A percentile compares a stretch with the other conserved stretches of the same genome.
phyloP scores from a whole-genome alignment of 1,140 invertebrate species.

The Macrosteles quadrilineatus region DNA sequence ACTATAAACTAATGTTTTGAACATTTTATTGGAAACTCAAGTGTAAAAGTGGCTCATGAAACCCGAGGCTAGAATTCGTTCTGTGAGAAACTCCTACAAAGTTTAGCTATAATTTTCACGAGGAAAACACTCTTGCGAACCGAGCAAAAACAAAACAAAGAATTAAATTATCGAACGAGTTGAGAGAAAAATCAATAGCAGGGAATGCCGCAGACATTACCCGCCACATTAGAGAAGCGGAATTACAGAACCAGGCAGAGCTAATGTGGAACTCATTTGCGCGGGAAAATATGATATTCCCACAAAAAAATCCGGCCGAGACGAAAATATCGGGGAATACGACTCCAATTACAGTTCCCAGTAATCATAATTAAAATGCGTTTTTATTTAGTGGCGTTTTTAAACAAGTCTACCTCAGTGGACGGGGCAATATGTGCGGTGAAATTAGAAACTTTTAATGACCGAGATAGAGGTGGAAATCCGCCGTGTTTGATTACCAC shows the following conservation, averaged over 20 bases:
- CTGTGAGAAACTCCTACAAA: too few species aligned
- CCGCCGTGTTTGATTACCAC: constrained; percentile 18
- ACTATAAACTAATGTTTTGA: too few species aligned
- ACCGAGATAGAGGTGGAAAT: constrained; percentile 23
- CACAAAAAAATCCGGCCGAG: neutral
- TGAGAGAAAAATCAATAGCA: too few species aligned
- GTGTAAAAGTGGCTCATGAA: too few species aligned
- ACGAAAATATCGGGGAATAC: constrained; percentile 13
- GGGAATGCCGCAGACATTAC: neutral
- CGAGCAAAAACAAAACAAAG: too few species aligned
- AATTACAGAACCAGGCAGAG: neutral
- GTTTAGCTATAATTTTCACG: too few species aligned
- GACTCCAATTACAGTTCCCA: constrained; percentile 19
- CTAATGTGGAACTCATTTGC: neutral
- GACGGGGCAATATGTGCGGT: constrained; percentile 6
- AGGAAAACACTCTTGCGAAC: too few species aligned
- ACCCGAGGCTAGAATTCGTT: too few species aligned
- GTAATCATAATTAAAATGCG: constrained; percentile 24
- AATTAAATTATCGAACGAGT: too few species aligned
- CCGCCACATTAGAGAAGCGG: neutral
- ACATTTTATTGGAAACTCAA: too few species aligned
- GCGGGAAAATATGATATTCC: constrained; percentile 10
- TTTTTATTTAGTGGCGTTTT: constrained; percentile 24
- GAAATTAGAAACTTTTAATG: constrained; percentile 27
- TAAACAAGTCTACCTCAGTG: constrained; percentile 4